These are phyloP conservation scores for Apistogramma diplotaenia DNA, from an alignment of 2,113 vertebrate genomes.

Conservation along the genomic window DNA sequence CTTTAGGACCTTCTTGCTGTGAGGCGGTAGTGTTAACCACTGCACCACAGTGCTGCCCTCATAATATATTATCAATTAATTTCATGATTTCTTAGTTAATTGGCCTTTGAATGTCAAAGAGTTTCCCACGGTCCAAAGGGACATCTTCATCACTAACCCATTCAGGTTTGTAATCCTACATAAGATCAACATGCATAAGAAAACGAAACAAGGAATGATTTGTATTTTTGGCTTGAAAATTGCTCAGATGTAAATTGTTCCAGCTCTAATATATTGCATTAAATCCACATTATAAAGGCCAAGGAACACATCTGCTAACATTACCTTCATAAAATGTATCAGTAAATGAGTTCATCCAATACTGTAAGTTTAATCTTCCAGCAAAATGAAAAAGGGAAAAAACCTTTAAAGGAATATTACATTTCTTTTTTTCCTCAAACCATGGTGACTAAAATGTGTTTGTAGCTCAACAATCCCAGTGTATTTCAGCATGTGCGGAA, in stretches of 20 bases:
- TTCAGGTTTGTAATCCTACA: too few relatives aligned
- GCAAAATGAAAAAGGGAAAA: neutral
- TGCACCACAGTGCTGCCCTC: too few relatives aligned
- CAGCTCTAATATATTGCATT: neutral
- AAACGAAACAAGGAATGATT: too few relatives aligned
- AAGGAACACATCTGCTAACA: neutral
- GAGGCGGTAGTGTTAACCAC: too few relatives aligned
- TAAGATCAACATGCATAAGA: too few relatives aligned
- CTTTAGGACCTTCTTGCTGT: too few relatives aligned
- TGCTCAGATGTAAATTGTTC: neutral
- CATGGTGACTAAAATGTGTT: neutral
- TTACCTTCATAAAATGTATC: neutral
- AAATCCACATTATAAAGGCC: neutral
- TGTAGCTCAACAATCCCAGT: neutral
- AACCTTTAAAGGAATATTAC: neutral
- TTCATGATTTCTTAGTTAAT: too few relatives aligned
- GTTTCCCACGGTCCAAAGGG: too few relatives aligned
- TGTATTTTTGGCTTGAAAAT: neutral
- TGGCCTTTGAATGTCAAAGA: too few relatives aligned
- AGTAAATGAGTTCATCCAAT: neutral
- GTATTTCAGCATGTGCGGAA: slow-evolving; percentile 10
- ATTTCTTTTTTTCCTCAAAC: neutral
- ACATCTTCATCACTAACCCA: too few relatives aligned
- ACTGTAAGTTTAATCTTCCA: neutral
- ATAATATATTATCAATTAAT: too few relatives aligned